Conservation (phyloP, 1,140 invertebrate species). For the Orius insidiosus region DNA sequence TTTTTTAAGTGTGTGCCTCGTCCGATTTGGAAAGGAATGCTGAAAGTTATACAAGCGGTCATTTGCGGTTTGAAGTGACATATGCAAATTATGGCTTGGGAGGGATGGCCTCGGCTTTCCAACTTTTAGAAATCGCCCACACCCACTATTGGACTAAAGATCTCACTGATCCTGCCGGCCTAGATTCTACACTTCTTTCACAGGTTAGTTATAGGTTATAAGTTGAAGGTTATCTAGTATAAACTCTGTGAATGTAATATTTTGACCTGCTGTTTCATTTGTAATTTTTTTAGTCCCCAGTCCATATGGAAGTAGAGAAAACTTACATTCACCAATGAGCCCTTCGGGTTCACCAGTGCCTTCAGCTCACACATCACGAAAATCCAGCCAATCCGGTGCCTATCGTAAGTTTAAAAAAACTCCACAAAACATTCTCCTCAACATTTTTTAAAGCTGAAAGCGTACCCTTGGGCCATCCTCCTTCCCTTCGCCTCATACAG, state of each 20-base stretch:
- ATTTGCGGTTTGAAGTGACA: slow-evolving; percentile 81
- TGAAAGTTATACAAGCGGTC: slow-evolving; percentile 78
- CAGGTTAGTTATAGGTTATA: slow-evolving; percentile 27
- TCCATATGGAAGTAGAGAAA: slow-evolving; percentile 60
- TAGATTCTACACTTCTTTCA: slow-evolving; percentile 32
- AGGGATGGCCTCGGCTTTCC: slow-evolving; percentile 93
- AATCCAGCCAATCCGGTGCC: slow-evolving; percentile 31
- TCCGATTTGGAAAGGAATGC: slow-evolving; percentile 89
- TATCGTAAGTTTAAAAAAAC: slow-evolving; percentile 18
- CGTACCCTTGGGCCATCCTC: slow-evolving; percentile 1
- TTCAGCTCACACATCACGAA: slow-evolving; percentile 28
- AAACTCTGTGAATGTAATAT: no score
- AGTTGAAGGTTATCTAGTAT: no score
- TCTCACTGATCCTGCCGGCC: slow-evolving; percentile 34
- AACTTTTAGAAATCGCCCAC: slow-evolving; percentile 92
- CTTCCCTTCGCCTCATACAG: slow-evolving; percentile 16
- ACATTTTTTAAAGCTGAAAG: background rate
- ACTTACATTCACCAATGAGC: slow-evolving; percentile 42
- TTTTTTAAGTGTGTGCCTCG: slow-evolving; percentile 63
- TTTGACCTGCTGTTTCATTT: no score
- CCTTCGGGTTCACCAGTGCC: slow-evolving; percentile 34
- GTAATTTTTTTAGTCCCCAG: slow-evolving; percentile 39
- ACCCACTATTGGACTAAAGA: slow-evolving; percentile 96
- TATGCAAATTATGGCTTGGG: slow-evolving; percentile 87
- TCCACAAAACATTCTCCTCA: no score